Evolutionary conservation across 2,797 vertebrate species (phyloP).

Genomic region (Paratrypauchen microcephalus): DNA sequence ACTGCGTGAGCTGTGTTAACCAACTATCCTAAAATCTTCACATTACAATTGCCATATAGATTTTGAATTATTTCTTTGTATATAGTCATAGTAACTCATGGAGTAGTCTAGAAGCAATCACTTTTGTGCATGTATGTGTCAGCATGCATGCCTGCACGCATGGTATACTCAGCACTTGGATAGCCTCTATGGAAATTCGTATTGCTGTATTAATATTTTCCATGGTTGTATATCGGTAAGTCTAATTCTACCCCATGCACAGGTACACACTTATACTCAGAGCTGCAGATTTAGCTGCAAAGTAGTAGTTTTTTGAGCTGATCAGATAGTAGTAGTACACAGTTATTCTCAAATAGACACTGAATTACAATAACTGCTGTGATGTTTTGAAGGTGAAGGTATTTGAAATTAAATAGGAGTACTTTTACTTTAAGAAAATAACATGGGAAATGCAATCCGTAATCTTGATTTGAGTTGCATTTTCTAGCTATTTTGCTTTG

Average conservation of each 20-base stretch:
- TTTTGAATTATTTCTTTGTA: neutral
- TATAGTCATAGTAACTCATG: neutral
- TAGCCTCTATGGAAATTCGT: neutral
- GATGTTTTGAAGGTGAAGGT: constrained; percentile 39
- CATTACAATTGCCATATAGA: neutral
- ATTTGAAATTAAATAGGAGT: constrained; percentile 52
- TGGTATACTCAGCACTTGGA: neutral
- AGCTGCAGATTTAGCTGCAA: constrained; percentile 20
- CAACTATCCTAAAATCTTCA: neutral
- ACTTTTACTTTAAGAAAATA: constrained; percentile 8
- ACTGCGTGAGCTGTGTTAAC: neutral
- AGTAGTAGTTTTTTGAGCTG: constrained; percentile 42
- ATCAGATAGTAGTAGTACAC: constrained; percentile 47
- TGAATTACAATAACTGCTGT: constrained; percentile 45
- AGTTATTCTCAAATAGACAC: constrained; percentile 47
- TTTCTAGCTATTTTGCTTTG: no score
- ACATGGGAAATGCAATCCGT: no score
- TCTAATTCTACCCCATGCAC: constrained; percentile 33
- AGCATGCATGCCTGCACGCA: constrained; percentile 30
- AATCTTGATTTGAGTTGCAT: no score
- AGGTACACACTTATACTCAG: constrained; percentile 32
- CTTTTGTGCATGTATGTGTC: constrained; percentile 1
- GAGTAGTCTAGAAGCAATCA: neutral
- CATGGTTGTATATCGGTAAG: neutral
- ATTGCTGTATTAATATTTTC: constrained; percentile 12